phyloP scores from a whole-genome alignment of 2,888 invertebrate species.

The Stenichneumon culpator region DNA sequence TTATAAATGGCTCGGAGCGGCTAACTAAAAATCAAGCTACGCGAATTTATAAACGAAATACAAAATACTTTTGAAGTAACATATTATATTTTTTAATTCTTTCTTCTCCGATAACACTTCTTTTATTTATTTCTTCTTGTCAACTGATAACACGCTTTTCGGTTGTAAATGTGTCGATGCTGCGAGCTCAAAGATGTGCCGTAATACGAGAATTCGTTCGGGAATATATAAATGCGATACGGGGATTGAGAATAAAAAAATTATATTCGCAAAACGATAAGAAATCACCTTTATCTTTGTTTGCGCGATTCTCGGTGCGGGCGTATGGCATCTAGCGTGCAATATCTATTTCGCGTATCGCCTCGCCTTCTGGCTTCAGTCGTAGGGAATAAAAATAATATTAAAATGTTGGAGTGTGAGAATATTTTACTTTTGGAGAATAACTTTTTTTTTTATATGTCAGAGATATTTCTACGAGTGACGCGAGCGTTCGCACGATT shows the following conservation, averaged over 20 bases:
- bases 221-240: constrained; percentile 12
- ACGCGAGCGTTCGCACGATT: constrained; percentile 45
- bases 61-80: neutral
- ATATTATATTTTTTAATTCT: neutral
- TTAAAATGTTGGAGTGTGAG: constrained; percentile 22
- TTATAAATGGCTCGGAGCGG: neutral
- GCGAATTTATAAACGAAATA: neutral
- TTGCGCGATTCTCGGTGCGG: constrained; percentile 76
- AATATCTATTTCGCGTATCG: constrained; percentile 40
- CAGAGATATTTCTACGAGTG: constrained; percentile 16
- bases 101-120: neutral
- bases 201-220: neutral
- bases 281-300: constrained; percentile 76
- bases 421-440: constrained; percentile 45
- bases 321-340: constrained; percentile 74
- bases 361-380: constrained; percentile 14
- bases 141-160: neutral
- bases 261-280: constrained; percentile 50
- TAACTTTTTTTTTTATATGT: constrained; percentile 21
- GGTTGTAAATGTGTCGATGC: neutral
- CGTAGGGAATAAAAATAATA: constrained; percentile 9
- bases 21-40: neutral
- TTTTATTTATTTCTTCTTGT: neutral
- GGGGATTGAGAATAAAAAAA: constrained; percentile 30
- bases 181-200: neutral